Base-by-base conservation (phyloP, 2,888 invertebrate species). In the Platypus cylindrus region DNA sequence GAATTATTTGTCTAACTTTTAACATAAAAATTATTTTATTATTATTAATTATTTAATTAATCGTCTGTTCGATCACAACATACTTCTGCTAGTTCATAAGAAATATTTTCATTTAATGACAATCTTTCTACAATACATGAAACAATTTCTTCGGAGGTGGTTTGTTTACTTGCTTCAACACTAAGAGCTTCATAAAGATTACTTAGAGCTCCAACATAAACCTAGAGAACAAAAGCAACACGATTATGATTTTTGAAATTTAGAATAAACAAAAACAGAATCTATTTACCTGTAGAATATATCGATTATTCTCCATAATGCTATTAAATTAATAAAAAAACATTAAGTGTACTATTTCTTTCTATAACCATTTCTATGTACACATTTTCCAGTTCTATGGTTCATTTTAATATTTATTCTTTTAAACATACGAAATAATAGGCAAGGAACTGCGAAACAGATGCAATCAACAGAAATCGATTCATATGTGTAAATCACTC, bases 161-260 rank as follows among this genome's bases (percentile, higher is more conserved):
- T 89, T 61, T 86, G 84, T 58, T 89, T 90, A 47, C 86, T 86
- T 37, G 89, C 86, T 64, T 90, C 87, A 48, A 91, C 84, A 36
- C 83, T 83, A 45, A 90, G 70, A 45, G 86, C 85, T 65, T 90
- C 87, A 67, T 85, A 87, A 62, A 85, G 81, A 51, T 78, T 78
- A 52, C 85, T 85, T 54, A 87, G 69, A 49, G 84, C 82, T 52
- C 86, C 87, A 60, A 89, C 87, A 68, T 84, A 85, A 64, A 89
- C 87, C 74, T 87, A 72, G 50, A 36, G 15, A 20, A 8, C 20
- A 22, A 31, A 62, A 56, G 64, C 64, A 65, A 32, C 59, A 11
- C 14, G 9, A 32, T 11, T 11, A 24, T 8, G 3, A 5, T 25
- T 25, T 20, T 11, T 3, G 5, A 24, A 5, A 24, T 24, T 11